Conservation (phyloP, 2,797 vertebrate species). For the Tinamus major region DNA sequence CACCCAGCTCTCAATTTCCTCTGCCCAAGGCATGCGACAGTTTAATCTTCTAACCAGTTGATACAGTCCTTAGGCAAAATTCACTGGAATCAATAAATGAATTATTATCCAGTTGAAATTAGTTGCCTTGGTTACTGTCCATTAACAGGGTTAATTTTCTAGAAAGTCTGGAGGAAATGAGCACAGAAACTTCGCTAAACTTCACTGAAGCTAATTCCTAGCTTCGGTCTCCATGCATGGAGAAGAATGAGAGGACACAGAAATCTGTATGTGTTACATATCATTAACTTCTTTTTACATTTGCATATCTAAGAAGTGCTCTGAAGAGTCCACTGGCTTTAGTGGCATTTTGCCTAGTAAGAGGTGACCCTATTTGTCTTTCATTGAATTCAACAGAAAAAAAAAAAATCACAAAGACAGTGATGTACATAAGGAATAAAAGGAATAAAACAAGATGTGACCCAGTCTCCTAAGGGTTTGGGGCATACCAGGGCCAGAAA, state of each 20-base stretch:
- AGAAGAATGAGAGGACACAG: neutral
- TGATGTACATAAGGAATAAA: neutral
- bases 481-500: neutral
- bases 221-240: neutral
- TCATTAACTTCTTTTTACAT: neutral
- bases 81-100: neutral
- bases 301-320: neutral
- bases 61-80: neutral
- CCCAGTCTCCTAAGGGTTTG: neutral
- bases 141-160: neutral
- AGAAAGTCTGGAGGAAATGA: neutral
- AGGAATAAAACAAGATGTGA: neutral
- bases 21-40: neutral
- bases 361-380: neutral
- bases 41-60: neutral
- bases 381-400: neutral
- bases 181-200: neutral
- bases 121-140: neutral
- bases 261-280: accelerated
- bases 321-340: neutral
- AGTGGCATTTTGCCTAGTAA: neutral
- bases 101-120: neutral
- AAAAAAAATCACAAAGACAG: neutral
- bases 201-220: neutral
- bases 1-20: neutral